phyloP scores from a whole-genome alignment of 2,797 vertebrate species.

The Lepilemur septentrionalis region DNA sequence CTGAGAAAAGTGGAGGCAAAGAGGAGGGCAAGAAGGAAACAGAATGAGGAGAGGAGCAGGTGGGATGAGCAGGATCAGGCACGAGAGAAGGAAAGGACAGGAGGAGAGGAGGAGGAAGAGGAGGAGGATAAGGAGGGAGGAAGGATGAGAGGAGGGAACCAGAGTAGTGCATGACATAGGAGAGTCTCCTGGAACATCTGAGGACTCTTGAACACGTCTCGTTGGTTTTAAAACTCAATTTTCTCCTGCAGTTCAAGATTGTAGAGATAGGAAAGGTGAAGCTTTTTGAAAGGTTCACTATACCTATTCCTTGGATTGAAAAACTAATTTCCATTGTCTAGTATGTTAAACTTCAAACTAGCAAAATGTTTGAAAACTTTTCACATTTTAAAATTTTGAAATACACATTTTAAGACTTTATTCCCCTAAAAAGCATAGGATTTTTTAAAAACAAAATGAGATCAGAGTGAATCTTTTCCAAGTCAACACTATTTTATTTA shows the following conservation, averaged over 20 bases:
- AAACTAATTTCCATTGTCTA: neutral
- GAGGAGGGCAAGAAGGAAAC: neutral
- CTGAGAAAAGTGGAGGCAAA: neutral
- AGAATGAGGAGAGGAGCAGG: neutral
- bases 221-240: neutral
- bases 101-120: accelerated
- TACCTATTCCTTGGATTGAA: neutral
- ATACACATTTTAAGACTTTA: neutral
- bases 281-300: neutral
- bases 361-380: neutral
- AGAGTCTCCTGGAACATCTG: neutral
- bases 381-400: neutral
- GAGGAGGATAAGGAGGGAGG: neutral
- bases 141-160: accelerated
- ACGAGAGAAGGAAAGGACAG: neutral
- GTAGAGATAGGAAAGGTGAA: neutral
- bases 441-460: neutral
- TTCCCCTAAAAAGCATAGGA: neutral
- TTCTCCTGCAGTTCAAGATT: neutral
- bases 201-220: neutral
- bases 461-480: neutral
- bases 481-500: neutral
- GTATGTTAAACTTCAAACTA: neutral
- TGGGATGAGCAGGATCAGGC: neutral
- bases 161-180: accelerated